Conservation (phyloP, 2,888 invertebrate genomes). For the Drosophila flavopinicola region DNA sequence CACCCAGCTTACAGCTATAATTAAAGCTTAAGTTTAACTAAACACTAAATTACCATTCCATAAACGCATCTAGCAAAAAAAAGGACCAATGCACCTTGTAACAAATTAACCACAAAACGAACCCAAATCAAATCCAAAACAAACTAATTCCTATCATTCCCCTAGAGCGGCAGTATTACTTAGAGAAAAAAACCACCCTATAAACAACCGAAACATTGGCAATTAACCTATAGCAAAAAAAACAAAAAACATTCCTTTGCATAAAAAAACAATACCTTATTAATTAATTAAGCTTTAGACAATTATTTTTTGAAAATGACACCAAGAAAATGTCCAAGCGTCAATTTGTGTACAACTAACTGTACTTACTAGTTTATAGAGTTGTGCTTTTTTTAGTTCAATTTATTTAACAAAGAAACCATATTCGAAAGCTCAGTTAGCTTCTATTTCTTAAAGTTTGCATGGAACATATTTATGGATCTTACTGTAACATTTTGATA, state of each 20-base stretch:
- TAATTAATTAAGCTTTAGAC: slow-evolving; percentile 45
- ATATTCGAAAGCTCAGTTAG: neutral
- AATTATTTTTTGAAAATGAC: slow-evolving; percentile 27
- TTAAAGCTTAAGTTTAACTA: slow-evolving; percentile 56
- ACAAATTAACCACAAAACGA: neutral
- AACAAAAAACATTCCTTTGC: slow-evolving; percentile 45
- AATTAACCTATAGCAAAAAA: slow-evolving; percentile 10
- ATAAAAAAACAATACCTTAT: slow-evolving; percentile 18
- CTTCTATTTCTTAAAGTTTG: neutral
- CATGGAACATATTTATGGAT: neutral
- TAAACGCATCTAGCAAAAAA: slow-evolving; percentile 24
- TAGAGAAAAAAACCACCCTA: slow-evolving; percentile 33
- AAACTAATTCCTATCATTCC: slow-evolving; percentile 15
- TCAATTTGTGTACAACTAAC: slow-evolving; percentile 15
- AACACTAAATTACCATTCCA: slow-evolving; percentile 58
- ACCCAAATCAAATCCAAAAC: neutral
- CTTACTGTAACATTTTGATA: neutral
- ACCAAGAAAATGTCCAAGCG: neutral
- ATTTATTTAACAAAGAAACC: slow-evolving; percentile 21
- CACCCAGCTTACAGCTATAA: slow-evolving; percentile 32
- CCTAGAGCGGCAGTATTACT: slow-evolving; percentile 76
- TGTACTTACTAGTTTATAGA: slow-evolving; percentile 46
- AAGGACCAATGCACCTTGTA: slow-evolving; percentile 11
- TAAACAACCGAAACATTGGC: slow-evolving; percentile 17
- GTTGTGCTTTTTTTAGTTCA: slow-evolving; percentile 44